These are phyloP conservation scores for Lerista edwardsae DNA, from an alignment of 2,797 vertebrate species.

Conservation along the genomic window DNA sequence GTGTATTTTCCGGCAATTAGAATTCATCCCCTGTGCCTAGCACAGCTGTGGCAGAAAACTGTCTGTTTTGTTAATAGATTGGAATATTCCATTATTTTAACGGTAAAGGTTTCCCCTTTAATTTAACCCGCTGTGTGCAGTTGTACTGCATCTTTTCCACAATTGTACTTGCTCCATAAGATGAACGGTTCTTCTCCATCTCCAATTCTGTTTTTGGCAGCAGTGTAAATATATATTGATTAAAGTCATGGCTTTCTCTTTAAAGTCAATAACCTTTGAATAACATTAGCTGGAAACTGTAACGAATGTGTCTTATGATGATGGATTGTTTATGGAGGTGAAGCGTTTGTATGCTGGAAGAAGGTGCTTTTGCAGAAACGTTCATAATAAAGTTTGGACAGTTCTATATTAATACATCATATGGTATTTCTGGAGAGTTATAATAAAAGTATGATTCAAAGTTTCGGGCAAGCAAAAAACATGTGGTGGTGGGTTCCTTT, in stretches of 20 bases:
- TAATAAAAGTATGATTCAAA: background rate
- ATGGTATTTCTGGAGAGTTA: background rate
- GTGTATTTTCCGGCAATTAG: background rate
- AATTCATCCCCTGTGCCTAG: background rate
- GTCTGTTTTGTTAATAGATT: background rate
- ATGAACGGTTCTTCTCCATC: constrained; percentile 18
- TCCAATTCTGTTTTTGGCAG: constrained; percentile 39
- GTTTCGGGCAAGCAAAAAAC: background rate
- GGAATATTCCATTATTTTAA: constrained; percentile 9
- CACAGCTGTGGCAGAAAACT: background rate
- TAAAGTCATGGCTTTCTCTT: constrained; percentile 41
- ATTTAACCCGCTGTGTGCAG: background rate
- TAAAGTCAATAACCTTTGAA: constrained; percentile 46
- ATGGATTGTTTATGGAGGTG: constrained; percentile 24
- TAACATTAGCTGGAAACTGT: constrained; percentile 39
- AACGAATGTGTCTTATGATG: constrained; percentile 34
- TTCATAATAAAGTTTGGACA: background rate
- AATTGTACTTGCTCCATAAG: background rate
- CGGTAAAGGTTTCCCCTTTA: background rate
- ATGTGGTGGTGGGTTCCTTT: background rate
- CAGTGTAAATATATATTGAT: constrained; percentile 42
- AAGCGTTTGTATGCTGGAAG: background rate
- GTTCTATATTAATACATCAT: background rate
- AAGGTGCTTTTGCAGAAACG: background rate
- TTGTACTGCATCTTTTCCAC: constrained; percentile 9